Evolutionary conservation across 2,113 vertebrate species (phyloP).

Genomic region (Alaudala cheleensis): DNA sequence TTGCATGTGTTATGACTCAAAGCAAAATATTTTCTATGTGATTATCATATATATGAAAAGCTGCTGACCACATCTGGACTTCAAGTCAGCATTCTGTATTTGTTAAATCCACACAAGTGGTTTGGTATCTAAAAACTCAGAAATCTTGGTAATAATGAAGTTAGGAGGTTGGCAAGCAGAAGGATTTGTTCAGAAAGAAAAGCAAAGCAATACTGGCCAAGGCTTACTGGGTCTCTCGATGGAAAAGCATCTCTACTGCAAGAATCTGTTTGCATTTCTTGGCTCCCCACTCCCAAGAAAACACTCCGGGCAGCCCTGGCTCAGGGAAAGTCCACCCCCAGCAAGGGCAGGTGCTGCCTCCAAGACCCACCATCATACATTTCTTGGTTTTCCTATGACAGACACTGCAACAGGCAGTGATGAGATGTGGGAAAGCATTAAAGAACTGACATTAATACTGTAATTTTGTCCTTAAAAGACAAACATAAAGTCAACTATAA

Average conservation of each 20-base stretch:
- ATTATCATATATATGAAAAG: background rate
- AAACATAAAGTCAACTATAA: background rate
- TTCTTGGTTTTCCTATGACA: background rate
- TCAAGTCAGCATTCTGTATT: rapidly evolving
- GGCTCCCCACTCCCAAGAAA: background rate
- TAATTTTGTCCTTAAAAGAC: background rate
- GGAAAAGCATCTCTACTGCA: background rate
- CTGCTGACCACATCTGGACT: background rate
- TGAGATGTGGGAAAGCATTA: background rate
- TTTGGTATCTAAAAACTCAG: background rate
- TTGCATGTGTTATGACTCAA: background rate
- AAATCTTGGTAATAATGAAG: background rate
- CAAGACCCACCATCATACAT: background rate
- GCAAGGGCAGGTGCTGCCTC: background rate
- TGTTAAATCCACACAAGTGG: background rate
- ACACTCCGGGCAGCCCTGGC: background rate
- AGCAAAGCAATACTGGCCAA: background rate
- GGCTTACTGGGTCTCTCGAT: background rate
- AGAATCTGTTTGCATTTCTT: background rate
- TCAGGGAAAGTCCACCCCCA: background rate
- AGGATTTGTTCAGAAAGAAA: background rate
- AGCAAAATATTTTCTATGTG: background rate
- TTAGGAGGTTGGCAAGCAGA: background rate
- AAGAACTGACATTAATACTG: background rate
- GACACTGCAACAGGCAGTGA: background rate